A percentile compares a stretch with the other conserved stretches of the same genome.
Evolutionary conservation across 1,140 invertebrate species (phyloP).

Genomic region (Araneus ventricosus): DNA sequence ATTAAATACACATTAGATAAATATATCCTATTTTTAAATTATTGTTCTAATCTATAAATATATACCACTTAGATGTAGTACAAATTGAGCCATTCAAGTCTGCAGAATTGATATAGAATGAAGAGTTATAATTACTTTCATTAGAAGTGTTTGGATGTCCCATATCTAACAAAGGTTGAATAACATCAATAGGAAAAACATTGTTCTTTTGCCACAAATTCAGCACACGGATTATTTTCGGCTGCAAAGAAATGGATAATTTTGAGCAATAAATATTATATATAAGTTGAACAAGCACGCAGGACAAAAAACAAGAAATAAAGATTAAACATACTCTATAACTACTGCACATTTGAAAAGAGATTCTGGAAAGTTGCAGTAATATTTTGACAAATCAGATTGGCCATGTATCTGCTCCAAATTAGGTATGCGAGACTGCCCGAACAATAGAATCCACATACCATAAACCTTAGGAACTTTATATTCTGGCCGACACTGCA

Average conservation of each 20-base stretch:
- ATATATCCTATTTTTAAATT: too few species aligned
- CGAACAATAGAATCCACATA: conserved; percentile 99
- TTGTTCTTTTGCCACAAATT: conserved; percentile 99
- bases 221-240: conserved; percentile 97
- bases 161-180: conserved; percentile 95
- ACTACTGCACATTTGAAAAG: conserved; percentile 95
- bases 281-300: neutral
- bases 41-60: too few species aligned
- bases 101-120: too few species aligned
- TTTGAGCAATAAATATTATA: neutral
- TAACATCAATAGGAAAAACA: conserved; percentile 97
- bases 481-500: conserved; percentile 97
- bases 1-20: too few species aligned
- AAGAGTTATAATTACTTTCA: conserved; percentile 52
- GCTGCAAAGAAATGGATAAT: conserved; percentile 83
- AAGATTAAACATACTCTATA: conserved; percentile 88
- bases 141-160: conserved; percentile 87
- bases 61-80: too few species aligned
- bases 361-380: conserved; percentile 95
- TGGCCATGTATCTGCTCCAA: conserved; percentile 96
- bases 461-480: conserved; percentile 99
- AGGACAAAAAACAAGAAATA: neutral
- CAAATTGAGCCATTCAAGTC: too few species aligned
- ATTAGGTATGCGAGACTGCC: conserved; percentile 97
- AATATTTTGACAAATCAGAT: conserved; percentile 98